These are phyloP conservation scores for Arothron firmamentum DNA, from an alignment of 2,113 vertebrate species.

Conservation along the genomic window DNA sequence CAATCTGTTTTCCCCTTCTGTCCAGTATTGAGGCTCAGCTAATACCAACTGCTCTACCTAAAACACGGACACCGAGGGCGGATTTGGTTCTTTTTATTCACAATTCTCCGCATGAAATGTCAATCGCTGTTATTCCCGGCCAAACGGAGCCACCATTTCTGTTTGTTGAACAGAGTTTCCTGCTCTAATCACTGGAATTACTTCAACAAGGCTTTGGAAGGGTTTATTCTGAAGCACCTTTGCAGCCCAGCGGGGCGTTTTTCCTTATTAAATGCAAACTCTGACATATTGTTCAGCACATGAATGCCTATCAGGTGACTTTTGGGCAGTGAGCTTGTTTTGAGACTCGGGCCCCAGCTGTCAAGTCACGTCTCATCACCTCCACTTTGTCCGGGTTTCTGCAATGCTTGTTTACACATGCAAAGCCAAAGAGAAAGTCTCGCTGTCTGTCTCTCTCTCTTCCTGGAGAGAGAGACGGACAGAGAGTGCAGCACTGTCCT, in stretches of 20 bases:
- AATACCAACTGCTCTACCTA: too few relatives aligned
- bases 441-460: too few relatives aligned
- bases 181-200: too few relatives aligned
- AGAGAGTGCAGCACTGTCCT: background rate
- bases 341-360: slow-evolving; percentile 40
- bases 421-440: slow-evolving; percentile 15
- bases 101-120: too few relatives aligned
- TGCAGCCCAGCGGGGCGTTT: background rate
- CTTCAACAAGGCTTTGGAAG: too few relatives aligned
- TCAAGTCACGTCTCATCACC: slow-evolving; percentile 48
- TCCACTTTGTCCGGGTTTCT: slow-evolving; percentile 30
- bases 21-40: too few relatives aligned
- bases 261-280: background rate
- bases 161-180: too few relatives aligned
- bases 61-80: background rate
- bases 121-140: too few relatives aligned
- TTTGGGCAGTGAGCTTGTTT: slow-evolving; percentile 40
- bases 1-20: background rate
- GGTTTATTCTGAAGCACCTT: background rate
- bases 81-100: background rate
- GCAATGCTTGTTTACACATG: slow-evolving; percentile 46
- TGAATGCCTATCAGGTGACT: slow-evolving; percentile 14
- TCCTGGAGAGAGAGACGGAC: too few relatives aligned
- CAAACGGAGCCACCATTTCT: too few relatives aligned
- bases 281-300: background rate